Conservation (phyloP, 30 jellyfish, hydroid and myxozoan genomes). For the Cassiopea andromeda region DNA sequence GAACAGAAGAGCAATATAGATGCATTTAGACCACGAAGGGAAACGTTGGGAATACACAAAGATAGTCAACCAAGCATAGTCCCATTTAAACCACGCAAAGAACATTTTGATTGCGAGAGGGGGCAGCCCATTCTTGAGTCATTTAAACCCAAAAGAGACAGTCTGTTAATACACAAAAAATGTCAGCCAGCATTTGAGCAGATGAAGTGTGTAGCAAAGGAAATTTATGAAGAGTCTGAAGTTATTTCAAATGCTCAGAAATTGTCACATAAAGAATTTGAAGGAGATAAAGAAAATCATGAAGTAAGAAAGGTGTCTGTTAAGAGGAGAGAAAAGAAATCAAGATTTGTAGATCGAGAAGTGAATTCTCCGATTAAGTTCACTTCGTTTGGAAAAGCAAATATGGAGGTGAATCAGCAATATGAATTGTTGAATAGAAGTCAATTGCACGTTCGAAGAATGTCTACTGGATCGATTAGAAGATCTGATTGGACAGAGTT, state of each 20-base stretch:
- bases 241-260: neutral
- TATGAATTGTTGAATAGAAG: neutral
- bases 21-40: conserved; percentile 71
- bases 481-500: conserved; percentile 40
- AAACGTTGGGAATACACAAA: conserved; percentile 52
- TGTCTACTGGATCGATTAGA: conserved; percentile 67
- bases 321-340: neutral
- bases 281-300: conserved; percentile 15
- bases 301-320: neutral
- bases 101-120: conserved; percentile 18
- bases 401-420: neutral
- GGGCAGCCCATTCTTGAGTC: conserved; percentile 75
- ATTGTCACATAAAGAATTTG: neutral
- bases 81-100: conserved; percentile 63
- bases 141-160: conserved; percentile 68
- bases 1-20: conserved; percentile 45
- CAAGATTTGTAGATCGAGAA: conserved; percentile 9
- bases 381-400: conserved; percentile 46
- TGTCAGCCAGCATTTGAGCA: conserved; percentile 50
- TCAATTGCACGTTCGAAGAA: conserved; percentile 40
- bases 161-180: conserved; percentile 60
- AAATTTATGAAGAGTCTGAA: conserved; percentile 51
- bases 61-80: conserved; percentile 35
- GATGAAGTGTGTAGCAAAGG: conserved; percentile 52
- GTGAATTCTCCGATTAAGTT: conserved; percentile 53